Percentiles rank a stretch among this genome's conserved stretches.
These are phyloP conservation scores for Drosophila funebris DNA, from an alignment of 1,140 invertebrate genomes.

Conservation along the genomic window DNA sequence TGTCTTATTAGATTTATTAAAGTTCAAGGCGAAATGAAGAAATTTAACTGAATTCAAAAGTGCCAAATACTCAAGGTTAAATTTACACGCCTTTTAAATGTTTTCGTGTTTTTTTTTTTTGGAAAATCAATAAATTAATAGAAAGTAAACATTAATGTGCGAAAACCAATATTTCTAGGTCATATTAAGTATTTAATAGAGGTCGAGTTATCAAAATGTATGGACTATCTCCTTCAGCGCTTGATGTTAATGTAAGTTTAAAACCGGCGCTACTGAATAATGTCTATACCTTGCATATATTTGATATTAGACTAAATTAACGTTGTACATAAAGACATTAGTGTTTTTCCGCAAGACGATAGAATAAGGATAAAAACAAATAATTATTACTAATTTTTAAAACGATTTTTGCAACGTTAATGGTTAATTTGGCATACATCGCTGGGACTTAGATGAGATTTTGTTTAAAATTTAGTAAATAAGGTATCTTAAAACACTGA, in stretches of 20 bases:
- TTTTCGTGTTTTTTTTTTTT: slow-evolving; percentile 6
- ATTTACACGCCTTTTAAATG: slow-evolving; percentile 8
- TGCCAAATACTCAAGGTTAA: slow-evolving; percentile 10
- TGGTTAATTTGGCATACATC: no score
- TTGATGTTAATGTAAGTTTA: slow-evolving; percentile 43
- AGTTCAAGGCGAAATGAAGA: not conserved
- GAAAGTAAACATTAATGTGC: slow-evolving; percentile 16
- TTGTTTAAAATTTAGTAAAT: not conserved
- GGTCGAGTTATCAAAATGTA: slow-evolving; percentile 25
- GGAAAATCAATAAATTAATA: slow-evolving; percentile 11
- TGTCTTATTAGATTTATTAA: not conserved
- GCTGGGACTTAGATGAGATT: not conserved
- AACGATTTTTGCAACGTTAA: no score
- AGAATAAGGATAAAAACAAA: no score
- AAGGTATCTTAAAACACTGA: not conserved
- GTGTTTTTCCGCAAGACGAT: no score
- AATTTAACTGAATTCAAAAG: not conserved
- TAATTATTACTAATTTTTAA: no score
- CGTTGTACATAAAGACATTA: not conserved
- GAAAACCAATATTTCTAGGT: slow-evolving; percentile 1
- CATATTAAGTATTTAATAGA: slow-evolving; percentile 9
- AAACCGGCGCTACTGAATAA: not conserved
- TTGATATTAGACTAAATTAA: not conserved
- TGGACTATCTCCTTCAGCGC: slow-evolving; percentile 23
- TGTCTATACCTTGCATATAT: not conserved